Percentiles rank a stretch among this genome's conserved stretches.
Conservation (phyloP, 2,888 invertebrate species). For the Hipparchia semele region DNA sequence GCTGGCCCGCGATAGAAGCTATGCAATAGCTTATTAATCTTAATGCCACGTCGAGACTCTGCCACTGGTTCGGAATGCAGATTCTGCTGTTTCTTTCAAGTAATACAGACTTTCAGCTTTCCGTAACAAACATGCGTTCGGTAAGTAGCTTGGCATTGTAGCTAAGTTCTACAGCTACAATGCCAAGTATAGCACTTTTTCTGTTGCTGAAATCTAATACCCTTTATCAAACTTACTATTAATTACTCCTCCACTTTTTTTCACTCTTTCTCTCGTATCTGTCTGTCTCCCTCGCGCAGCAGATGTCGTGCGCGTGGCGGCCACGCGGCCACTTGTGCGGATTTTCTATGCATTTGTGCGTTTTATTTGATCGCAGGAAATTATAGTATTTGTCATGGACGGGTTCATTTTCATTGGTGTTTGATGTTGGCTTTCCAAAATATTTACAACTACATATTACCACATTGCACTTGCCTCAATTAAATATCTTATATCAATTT, state of each 20-base stretch:
- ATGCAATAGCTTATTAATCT: no score
- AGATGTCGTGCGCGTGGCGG: constrained; percentile 50
- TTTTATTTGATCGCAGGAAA: constrained; percentile 37
- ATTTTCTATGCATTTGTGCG: constrained; percentile 53
- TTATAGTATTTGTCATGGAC: constrained; percentile 32
- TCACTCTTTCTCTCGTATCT: background rate
- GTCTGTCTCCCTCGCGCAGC: constrained; percentile 48
- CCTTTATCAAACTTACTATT: background rate
- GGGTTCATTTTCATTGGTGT: constrained; percentile 24
- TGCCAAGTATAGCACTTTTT: no score
- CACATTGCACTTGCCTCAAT: background rate
- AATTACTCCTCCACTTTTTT: background rate
- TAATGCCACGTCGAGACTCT: no score
- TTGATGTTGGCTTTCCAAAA: constrained; percentile 9
- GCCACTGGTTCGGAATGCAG: no score
- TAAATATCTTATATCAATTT: no score
- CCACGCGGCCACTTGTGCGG: constrained; percentile 55
- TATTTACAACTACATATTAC: constrained; percentile 1
- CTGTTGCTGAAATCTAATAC: no score
- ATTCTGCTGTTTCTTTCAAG: no score
- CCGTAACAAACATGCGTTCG: no score
- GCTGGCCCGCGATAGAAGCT: no score
- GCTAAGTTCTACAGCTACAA: no score
- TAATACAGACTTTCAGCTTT: no score
- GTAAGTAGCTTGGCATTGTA: no score